Conservation (phyloP, 1,140 invertebrate species). For the Neodiprion fabricii region DNA sequence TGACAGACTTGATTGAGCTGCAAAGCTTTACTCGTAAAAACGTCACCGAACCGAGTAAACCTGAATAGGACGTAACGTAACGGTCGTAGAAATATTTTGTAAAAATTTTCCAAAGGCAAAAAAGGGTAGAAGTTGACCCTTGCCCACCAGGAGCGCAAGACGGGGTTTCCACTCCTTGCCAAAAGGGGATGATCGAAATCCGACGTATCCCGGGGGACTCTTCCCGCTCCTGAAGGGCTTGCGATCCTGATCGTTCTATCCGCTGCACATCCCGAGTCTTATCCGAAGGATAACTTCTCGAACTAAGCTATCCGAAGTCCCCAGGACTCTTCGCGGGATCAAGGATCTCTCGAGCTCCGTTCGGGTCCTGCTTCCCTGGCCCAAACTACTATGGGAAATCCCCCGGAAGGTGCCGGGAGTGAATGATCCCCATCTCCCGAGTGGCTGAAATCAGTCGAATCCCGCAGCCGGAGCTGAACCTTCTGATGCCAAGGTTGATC, state of each 20-base stretch:
- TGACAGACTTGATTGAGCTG: too few relatives aligned
- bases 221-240: conserved; percentile 34
- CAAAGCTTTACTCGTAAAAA: too few relatives aligned
- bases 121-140: conserved; percentile 58
- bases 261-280: conserved; percentile 54
- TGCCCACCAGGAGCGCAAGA: conserved; percentile 55
- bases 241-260: conserved; percentile 46
- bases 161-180: conserved; percentile 30
- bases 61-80: too few relatives aligned
- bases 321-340: neutral
- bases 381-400: conserved; percentile 35
- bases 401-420: conserved; percentile 34
- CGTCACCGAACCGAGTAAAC: too few relatives aligned
- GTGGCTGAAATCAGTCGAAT: neutral
- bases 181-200: conserved; percentile 37
- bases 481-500: neutral
- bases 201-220: conserved; percentile 24
- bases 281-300: conserved; percentile 36
- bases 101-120: conserved; percentile 40
- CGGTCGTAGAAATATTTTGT: neutral
- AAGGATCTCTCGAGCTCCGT: conserved; percentile 26
- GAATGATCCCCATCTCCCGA: neutral
- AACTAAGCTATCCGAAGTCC: neutral
- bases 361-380: conserved; percentile 44
- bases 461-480: neutral